Conservation (phyloP, 2,113 vertebrate genomes). For the Scartelaos histophorus region DNA sequence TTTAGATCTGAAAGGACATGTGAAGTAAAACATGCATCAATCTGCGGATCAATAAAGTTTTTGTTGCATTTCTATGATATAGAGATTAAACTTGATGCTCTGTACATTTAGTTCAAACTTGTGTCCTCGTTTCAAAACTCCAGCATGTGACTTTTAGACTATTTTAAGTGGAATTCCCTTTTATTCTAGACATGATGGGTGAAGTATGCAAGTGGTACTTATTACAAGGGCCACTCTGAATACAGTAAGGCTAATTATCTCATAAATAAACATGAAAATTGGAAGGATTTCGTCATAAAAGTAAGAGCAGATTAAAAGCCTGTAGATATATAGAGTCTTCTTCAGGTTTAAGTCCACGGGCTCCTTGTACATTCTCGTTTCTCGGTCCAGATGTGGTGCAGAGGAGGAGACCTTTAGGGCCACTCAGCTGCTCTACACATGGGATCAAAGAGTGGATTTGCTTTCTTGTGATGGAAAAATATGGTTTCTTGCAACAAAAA, state of each 20-base stretch:
- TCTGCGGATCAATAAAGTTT: no score
- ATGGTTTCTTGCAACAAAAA: slow-evolving; percentile 18
- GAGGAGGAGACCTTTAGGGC: slow-evolving; percentile 24
- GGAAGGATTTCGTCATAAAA: background rate
- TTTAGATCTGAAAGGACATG: background rate
- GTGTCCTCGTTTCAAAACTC: background rate
- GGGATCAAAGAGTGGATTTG: slow-evolving; percentile 48
- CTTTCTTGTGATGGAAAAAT: slow-evolving; percentile 12
- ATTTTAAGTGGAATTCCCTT: background rate
- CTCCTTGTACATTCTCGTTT: slow-evolving; percentile 5
- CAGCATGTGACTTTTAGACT: background rate
- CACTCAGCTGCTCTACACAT: slow-evolving; percentile 64
- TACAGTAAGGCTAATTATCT: slow-evolving; percentile 4
- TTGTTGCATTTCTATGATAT: no score
- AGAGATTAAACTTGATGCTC: background rate
- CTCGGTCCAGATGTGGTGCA: slow-evolving; percentile 38
- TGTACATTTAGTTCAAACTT: background rate
- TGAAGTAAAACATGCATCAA: background rate
- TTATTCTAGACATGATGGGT: background rate
- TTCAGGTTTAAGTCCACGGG: slow-evolving; percentile 13
- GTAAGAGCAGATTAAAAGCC: slow-evolving; percentile 13
- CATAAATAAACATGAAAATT: background rate
- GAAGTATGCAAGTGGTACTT: background rate
- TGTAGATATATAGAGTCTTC: slow-evolving; percentile 13
- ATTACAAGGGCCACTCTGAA: background rate